These are phyloP conservation scores for Pelmatolapia mariae DNA, from an alignment of 2,113 vertebrate species.

Conservation along the genomic window DNA sequence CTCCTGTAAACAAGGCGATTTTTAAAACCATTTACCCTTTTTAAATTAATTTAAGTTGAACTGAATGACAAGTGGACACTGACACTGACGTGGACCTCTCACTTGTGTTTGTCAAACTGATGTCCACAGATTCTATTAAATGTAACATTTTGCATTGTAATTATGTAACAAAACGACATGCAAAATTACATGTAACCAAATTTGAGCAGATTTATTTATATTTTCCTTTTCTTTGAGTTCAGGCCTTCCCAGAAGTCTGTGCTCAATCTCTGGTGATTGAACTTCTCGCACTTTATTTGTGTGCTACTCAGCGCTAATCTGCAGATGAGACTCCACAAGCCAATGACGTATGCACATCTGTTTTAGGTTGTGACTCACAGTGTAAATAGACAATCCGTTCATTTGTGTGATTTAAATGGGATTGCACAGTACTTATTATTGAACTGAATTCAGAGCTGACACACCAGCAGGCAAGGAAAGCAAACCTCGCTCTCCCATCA, in stretches of 20 bases:
- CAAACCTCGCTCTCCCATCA: background rate
- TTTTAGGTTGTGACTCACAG: background rate
- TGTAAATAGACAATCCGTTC: background rate
- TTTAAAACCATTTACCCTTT: background rate
- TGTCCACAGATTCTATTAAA: background rate
- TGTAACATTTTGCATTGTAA: background rate
- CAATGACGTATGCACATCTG: background rate
- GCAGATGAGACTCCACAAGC: background rate
- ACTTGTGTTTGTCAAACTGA: background rate
- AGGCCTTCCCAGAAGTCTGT: background rate
- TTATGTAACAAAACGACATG: background rate
- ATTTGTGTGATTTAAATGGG: background rate
- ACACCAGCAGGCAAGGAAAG: background rate
- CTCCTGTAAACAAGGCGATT: background rate
- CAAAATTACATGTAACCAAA: background rate
- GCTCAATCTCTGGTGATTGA: background rate
- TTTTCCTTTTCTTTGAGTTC: background rate
- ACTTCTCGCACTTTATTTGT: background rate
- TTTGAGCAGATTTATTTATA: background rate
- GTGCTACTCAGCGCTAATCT: background rate
- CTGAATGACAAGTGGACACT: background rate
- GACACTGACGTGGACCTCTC: background rate
- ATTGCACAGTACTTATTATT: background rate
- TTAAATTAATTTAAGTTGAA: background rate
- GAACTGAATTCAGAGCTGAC: background rate